Base-by-base conservation (phyloP, 2,797 vertebrate genomes). In the Champsocephalus esox region DNA sequence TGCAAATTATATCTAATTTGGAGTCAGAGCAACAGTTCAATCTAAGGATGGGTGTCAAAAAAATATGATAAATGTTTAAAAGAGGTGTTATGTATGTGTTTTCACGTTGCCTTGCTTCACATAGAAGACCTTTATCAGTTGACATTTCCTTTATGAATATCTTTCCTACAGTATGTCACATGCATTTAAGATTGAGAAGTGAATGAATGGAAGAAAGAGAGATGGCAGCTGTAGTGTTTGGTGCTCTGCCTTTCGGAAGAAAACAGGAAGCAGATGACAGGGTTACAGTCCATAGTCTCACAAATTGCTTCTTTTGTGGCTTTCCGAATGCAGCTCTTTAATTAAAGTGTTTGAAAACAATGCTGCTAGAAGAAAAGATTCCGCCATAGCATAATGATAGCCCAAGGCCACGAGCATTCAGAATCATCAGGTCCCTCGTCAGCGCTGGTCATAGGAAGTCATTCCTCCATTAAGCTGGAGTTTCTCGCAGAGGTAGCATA, bases 401-500 rank as follows among this genome's bases (percentile, higher is more conserved):
- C 90, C 78, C 70, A 67, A 74, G 86, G 90, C 74, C 79, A 70
- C 67, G 3, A 63, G 73, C 66, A 59, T 85, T 82, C 87, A 75
- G 86, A 83, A 86, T 89, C 84, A 84, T 54, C 46, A 1, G 72
- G 73, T 79, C 84, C 79, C 78, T 88, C 66, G 28, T 75, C 82
- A 75, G 76, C 44, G 24, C 65, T 80, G 86, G 84, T 89, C 82
- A 82, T 34, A 83, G 87, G 81, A 89, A 86, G 76, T 65, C 85
- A 87, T 92, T 83, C 76, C 82, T 88, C 92, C 80, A 87, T 89
- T 92, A 87, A 70, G 75, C 77, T 32, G 14, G 51, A 73, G 59
- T 74, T 86, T 85, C 86, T 87, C 54, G 44, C 83, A 59, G 79
- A 83, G 66, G 80, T 71, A 78, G 83, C 86, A 71, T 24, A 85